Evolutionary conservation across 2,113 vertebrate species (phyloP), one percentile per base, ranked within the genome.

Genomic region (Sinocyclocheilus anshuiensis): DNA sequence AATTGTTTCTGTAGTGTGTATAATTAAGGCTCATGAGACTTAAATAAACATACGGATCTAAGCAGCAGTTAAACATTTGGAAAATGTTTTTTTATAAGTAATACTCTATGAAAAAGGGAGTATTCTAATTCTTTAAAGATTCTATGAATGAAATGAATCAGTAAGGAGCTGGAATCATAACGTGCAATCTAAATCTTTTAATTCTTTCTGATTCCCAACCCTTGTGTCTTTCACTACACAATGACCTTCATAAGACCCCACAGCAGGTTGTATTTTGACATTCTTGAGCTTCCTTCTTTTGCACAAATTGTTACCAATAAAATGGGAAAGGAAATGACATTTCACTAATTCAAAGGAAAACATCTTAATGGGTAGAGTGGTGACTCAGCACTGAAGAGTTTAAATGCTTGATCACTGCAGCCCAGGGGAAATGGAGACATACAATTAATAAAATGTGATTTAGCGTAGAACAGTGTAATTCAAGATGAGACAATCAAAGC

Each of bases 261-360:
- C 13, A 65, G 11, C 50, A 42, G 16, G 39, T 61, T 55, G 29
- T 82, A 77, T 55, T 81, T 55, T 20, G 39, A 45, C 1, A 53
- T 55, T 71, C 26, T 55, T 74, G 29, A 65, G 77, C 42, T 26
- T 26, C 67, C n/a, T 53, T 24, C 29, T 33, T 71, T 76, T 67
- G 39, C 77, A 65, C 24, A 71, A 84, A 81, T n/a, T 48, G 24
- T 26, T 81, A 15, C 15, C 33, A 83, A 55, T 63, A 65, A 88
- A 76, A 84, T 77, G 75, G 24, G 26, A 86, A 10, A 33, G 6
- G 57, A 84, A 75, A 88, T 87, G 1, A 45, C 65, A 86, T 65
- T 86, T 83, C 85, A 20, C 76, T 48, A 86, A 87, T 84, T 42
- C 53, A 63, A 89, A 33, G 78, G 74, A 77, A 76, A 85, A 77